Evolutionary conservation across 92 coral and sea anemone genomes (phyloP), one percentile per base, ranked within the genome.

Genomic region (Epizoanthus ramosus): DNA sequence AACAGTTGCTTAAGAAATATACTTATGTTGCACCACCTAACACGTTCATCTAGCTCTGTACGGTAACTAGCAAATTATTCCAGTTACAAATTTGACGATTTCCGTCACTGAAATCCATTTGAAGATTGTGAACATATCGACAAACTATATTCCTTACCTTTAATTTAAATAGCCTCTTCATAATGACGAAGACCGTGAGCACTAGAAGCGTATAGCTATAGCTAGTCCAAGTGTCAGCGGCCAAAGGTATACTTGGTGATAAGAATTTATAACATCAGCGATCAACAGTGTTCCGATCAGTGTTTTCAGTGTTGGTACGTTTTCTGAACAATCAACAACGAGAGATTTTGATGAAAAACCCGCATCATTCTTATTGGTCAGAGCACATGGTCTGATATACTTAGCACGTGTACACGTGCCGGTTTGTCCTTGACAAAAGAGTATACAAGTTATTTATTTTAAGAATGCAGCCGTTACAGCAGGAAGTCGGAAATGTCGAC

Each of bases 291-390:
- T 5, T 50, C 1, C n/a, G n/a, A n/a, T n/a, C n/a, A n/a, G n/a
- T n/a, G n/a, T n/a, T n/a, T n/a, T n/a, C n/a, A n/a, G n/a, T 50
- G 54, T 50, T 50, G 15, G 54, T 50, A 9, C 19, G n/a, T 69
- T 41, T 41, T 24, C 41, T 64, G 7, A 64, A 64, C 17, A 7
- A 33, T 19, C 74, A 69, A 69, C 16, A 17, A 5, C 47, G 52
- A 69, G 52, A 39, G 17, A 37, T 31, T 14, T 33, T 69, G 25
- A 33, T 50, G 54, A 22, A 35, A 33, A 69, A 35, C 25, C 47
- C 43, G 22, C 54, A 10, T 39, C 12, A 39, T 69, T 69, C 74
- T 41, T 56, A 33, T 69, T 69, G 74, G 74, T 69, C 74, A 39
- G 2, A 50, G 15, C 54, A 50, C 54, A 3, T 50, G 54, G 54